Conservation (phyloP, 1,140 invertebrate genomes). For the Drosophila parvula region DNA sequence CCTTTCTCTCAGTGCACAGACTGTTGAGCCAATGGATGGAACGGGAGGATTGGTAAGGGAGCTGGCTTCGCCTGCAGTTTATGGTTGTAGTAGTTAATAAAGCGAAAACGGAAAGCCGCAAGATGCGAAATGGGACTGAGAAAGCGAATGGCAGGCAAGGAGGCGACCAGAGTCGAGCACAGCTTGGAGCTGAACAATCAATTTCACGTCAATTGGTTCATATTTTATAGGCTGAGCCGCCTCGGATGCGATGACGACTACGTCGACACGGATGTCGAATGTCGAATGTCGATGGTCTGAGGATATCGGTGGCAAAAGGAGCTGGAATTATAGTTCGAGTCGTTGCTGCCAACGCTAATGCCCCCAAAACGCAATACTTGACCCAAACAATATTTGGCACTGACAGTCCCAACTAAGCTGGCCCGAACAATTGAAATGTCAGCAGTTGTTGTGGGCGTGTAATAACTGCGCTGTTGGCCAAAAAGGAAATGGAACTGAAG, state of each 20-base stretch:
- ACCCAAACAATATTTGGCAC: conserved; percentile 68
- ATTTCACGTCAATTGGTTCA: conserved; percentile 80
- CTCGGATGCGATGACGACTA: conserved; percentile 32
- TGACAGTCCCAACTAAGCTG: conserved; percentile 37
- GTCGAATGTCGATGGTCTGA: conserved; percentile 2
- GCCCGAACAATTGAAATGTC: conserved; percentile 66
- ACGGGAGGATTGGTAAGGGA: background rate
- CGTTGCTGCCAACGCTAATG: conserved; percentile 21
- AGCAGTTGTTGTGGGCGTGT: conserved; percentile 59
- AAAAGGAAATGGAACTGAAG: conserved; percentile 15
- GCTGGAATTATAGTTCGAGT: conserved; percentile 57
- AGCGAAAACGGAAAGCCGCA: conserved; percentile 63
- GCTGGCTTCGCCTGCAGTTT: conserved; percentile 61
- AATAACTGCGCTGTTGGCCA: conserved; percentile 34
- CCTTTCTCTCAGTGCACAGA: conserved; percentile 3
- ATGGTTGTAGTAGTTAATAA: conserved; percentile 76
- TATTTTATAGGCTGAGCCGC: conserved; percentile 73
- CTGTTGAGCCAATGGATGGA: conserved; percentile 17
- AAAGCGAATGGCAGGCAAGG: background rate
- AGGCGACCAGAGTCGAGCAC: conserved; percentile 9
- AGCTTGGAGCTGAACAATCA: conserved; percentile 63
- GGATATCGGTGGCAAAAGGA: conserved; percentile 36
- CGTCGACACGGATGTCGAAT: conserved; percentile 31
- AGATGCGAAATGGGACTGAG: conserved; percentile 16
- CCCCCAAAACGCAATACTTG: conserved; percentile 54